These are phyloP conservation scores for Keiferia lycopersicella DNA, from an alignment of 2,888 invertebrate species.

Conservation along the genomic window DNA sequence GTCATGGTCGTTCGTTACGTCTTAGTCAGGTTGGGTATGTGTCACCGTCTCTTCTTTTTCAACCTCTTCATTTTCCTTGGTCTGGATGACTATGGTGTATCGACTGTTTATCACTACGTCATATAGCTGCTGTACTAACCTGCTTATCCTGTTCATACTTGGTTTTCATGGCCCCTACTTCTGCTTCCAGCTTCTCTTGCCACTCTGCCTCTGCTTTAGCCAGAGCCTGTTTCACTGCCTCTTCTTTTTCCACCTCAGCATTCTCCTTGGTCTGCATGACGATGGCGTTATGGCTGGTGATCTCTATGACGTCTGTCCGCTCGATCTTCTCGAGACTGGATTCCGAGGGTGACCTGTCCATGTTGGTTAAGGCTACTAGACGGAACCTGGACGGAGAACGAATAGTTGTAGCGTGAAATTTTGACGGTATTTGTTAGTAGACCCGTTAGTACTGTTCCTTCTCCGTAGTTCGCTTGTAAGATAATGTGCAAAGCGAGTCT, in stretches of 20 bases:
- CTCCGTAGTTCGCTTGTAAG: constrained; percentile 5
- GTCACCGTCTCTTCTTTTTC: constrained; percentile 80
- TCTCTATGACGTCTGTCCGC: constrained; percentile 83
- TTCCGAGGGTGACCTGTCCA: constrained; percentile 90
- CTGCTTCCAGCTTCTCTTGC: constrained; percentile 75
- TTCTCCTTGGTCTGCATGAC: constrained; percentile 86
- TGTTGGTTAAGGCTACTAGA: constrained; percentile 86
- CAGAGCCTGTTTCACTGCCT: constrained; percentile 70
- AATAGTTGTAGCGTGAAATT: constrained; percentile 5
- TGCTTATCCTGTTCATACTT: constrained; percentile 80
- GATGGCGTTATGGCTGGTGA: constrained; percentile 84
- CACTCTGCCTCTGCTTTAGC: constrained; percentile 82
- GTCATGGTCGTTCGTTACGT: constrained; percentile 58
- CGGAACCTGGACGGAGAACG: constrained; percentile 77
- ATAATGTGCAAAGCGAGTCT: neutral
- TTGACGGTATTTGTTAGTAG: neutral
- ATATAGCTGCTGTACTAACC: constrained; percentile 46
- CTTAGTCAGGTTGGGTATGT: constrained; percentile 48
- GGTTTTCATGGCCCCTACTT: constrained; percentile 57
- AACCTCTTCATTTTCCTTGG: constrained; percentile 84
- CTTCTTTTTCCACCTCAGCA: constrained; percentile 82
- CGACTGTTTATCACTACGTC: constrained; percentile 83
- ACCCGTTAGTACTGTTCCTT: constrained; percentile 10
- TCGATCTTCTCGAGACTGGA: constrained; percentile 89
- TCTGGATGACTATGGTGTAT: constrained; percentile 85